Conservation (phyloP, 2,113 vertebrate genomes). For the Phoenicopterus ruber region DNA sequence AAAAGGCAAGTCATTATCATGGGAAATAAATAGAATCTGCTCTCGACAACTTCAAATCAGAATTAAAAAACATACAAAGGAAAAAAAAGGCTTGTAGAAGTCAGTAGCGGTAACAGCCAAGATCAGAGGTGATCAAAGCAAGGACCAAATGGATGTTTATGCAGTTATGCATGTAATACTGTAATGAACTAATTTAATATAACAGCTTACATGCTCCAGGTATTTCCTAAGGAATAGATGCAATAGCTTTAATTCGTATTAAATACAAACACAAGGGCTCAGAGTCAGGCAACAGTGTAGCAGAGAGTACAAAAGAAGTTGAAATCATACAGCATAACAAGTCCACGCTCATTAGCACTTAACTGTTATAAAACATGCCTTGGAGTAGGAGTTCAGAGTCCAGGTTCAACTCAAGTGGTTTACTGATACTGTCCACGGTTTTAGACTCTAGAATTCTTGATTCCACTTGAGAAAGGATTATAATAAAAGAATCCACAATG, state of each 20-base stretch:
- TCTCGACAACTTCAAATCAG: background rate
- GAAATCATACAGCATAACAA: background rate
- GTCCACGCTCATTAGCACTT: background rate
- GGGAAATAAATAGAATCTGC: background rate
- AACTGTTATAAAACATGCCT: background rate
- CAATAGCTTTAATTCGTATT: constrained; percentile 7
- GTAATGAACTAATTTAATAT: constrained; percentile 15
- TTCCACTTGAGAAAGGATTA: background rate
- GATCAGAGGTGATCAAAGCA: constrained; percentile 27
- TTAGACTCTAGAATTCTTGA: background rate
- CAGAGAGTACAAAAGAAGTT: background rate
- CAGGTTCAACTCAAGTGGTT: background rate
- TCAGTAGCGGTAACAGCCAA: background rate
- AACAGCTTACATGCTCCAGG: constrained; percentile 25
- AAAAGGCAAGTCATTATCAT: background rate
- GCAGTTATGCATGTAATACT: background rate
- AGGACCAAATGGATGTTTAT: constrained; percentile 11
- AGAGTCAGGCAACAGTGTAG: background rate
- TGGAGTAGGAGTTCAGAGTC: background rate
- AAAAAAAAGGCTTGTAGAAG: background rate
- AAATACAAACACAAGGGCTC: background rate
- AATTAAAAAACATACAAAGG: background rate
- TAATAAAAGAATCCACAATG: background rate
- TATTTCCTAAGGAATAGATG: constrained; percentile 8
- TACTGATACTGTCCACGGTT: background rate